These are phyloP conservation scores for Cepphus grylle DNA, from an alignment of 2,113 vertebrate genomes.

Conservation along the genomic window DNA sequence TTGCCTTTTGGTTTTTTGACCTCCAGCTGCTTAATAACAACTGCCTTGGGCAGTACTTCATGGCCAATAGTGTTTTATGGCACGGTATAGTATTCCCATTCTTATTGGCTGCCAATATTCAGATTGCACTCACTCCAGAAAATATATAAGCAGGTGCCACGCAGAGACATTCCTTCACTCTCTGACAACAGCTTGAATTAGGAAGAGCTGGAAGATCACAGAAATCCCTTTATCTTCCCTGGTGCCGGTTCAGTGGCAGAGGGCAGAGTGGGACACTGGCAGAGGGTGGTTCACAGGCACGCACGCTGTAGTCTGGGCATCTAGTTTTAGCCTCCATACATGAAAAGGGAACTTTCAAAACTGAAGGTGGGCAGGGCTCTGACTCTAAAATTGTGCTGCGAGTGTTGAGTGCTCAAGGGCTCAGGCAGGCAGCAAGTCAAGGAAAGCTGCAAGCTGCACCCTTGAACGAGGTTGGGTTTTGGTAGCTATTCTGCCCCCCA, in stretches of 20 bases:
- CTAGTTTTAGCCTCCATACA: background rate
- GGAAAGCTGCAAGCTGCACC: background rate
- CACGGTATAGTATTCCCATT: background rate
- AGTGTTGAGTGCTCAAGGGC: background rate
- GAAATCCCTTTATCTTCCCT: background rate
- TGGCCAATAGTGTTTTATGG: background rate
- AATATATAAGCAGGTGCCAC: background rate
- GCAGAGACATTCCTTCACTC: background rate
- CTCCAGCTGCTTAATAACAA: background rate
- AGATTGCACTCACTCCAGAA: background rate
- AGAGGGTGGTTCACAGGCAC: background rate
- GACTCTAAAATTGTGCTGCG: background rate
- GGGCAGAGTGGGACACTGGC: background rate
- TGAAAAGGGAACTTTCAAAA: conserved; percentile 5
- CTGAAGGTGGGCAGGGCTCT: background rate
- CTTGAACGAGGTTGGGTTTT: background rate
- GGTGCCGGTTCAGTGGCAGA: background rate
- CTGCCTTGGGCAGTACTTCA: background rate
- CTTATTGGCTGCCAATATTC: background rate
- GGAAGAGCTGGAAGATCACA: background rate
- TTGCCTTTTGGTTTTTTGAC: background rate
- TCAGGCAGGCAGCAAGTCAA: background rate
- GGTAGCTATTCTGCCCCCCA: background rate
- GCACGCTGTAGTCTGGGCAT: background rate
- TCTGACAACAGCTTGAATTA: background rate